phyloP scores from a whole-genome alignment of 2,888 invertebrate species.

The Athalia circularis region DNA sequence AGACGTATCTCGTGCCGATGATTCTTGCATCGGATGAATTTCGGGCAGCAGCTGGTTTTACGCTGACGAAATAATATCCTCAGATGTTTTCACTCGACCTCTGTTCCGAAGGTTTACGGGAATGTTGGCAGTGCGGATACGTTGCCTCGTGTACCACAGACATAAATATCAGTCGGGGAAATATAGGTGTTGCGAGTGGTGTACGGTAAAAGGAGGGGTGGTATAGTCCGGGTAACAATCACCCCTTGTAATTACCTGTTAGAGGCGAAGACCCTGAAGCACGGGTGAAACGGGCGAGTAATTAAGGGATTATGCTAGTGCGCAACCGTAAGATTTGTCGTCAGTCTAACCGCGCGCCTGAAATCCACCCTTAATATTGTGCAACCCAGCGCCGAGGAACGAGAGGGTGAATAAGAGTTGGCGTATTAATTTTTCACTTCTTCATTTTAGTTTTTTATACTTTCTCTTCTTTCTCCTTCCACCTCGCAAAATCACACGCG shows the following conservation, averaged over 20 bases:
- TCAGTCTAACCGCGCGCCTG: slow-evolving; percentile 36
- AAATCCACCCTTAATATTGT: slow-evolving; percentile 6
- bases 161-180: slow-evolving; percentile 54
- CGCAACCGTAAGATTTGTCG: slow-evolving; percentile 60
- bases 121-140: no score
- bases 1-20: not conserved
- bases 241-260: slow-evolving; percentile 60
- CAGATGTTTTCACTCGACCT: no score
- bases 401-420: not conserved
- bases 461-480: not conserved
- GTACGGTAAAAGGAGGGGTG: slow-evolving; percentile 42
- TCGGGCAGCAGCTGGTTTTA: no score
- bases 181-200: no score
- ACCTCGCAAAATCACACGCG: not conserved
- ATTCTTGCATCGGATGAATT: not conserved
- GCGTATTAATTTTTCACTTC: not conserved
- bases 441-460: not conserved
- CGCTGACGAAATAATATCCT: no score
- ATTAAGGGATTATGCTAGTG: slow-evolving; percentile 61
- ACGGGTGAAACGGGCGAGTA: slow-evolving; percentile 50
- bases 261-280: slow-evolving; percentile 39
- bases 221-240: slow-evolving; percentile 54
- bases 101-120: no score
- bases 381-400: not conserved
- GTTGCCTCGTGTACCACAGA: slow-evolving; percentile 40